Base-by-base conservation (phyloP, 1,140 invertebrate genomes). In the Eurosta solidaginis region DNA sequence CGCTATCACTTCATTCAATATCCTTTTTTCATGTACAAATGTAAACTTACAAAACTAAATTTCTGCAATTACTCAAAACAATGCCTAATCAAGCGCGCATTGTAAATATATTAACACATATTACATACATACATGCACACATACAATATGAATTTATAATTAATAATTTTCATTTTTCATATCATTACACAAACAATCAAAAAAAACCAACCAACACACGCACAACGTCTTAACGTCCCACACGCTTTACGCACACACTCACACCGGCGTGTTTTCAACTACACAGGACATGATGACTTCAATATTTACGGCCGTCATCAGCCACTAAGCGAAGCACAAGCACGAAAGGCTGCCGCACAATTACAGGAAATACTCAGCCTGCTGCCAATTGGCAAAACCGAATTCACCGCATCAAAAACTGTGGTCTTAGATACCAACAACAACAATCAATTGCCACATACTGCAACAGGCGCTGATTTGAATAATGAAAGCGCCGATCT, bases 301-400 rank as follows among this genome's bases (percentile, higher is more conserved):
- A 87, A 85, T 74, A 83, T 84, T 79, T 87, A 86, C 49, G 83
- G 83, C 59, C 85, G 85, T 44, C 85, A 87, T 80, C 80, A 81
- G 77, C 86, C 86, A 78, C 79, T 86, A 22, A 79, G 78, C 44
- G 83, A 86, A 7, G 81, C 83, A 10, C 85, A 87, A 49, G 83
- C 85, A 2, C 82, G 82, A 2, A 82, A 82, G 29, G 85, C 85
- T 14, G 85, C 85, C 0, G 40, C 80, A 20, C 84, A 85, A 77
- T 81, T 87, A 27, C 85, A 87, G 74, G 85, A 87, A 77, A 87
- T 86, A 6, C 80, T 87, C 40, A 83, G 80, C 44, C n/a, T 87
- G 68, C 54, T 87, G 79, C 85, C 85, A 22, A 81, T 84, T 74
- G 85, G 85, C 25, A 87, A 87, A 50, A 87, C 85, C 0, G 85